Percentiles rank a stretch among this genome's conserved stretches.
Conservation (phyloP, 2,113 vertebrate species). For the Bettongia penicillata region DNA sequence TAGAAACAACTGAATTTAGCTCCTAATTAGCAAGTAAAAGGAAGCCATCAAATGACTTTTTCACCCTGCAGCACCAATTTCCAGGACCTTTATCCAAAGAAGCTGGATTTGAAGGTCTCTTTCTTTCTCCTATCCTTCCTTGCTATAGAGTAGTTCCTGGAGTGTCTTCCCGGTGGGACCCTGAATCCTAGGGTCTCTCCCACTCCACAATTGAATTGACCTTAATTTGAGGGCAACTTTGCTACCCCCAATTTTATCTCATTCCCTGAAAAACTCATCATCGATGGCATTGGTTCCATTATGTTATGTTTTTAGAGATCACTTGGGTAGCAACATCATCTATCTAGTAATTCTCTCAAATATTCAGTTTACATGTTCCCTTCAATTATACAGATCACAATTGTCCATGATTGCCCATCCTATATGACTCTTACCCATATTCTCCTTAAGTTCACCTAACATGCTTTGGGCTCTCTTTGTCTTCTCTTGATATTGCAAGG, state of each 20-base stretch:
- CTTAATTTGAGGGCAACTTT: neutral
- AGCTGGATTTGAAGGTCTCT: neutral
- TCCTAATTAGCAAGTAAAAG: neutral
- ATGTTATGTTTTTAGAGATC: neutral
- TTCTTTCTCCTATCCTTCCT: neutral
- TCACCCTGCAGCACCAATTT: neutral
- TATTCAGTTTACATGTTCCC: neutral
- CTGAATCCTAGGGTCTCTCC: neutral
- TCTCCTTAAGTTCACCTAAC: neutral
- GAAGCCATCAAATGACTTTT: neutral
- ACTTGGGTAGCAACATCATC: neutral
- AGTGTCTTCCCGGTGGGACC: neutral
- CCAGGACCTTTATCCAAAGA: neutral
- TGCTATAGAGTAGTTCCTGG: neutral
- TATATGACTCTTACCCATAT: neutral
- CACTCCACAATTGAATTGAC: neutral
- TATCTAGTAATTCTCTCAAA: neutral
- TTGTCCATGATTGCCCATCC: neutral
- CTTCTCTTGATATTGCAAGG: neutral
- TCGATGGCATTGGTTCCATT: neutral
- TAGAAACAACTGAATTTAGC: neutral
- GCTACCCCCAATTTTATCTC: neutral
- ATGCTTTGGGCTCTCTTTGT: neutral
- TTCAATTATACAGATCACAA: neutral
- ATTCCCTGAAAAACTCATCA: neutral